Conservation (phyloP, 2,113 vertebrate species). For the Oncorhynchus masou region DNA sequence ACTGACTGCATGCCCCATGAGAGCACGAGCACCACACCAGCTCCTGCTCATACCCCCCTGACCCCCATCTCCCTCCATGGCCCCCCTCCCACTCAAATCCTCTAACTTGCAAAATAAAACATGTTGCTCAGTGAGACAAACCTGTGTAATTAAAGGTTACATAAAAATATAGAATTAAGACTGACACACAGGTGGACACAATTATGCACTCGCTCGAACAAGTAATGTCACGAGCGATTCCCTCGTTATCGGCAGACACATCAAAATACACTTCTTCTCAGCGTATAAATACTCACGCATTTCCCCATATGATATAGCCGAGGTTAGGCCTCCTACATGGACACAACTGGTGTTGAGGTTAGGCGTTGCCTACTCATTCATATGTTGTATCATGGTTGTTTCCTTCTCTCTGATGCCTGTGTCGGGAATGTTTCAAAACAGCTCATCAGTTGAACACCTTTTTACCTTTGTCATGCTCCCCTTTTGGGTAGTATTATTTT, state of each 20-base stretch:
- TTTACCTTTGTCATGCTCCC: too few relatives aligned
- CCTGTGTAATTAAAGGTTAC: too few relatives aligned
- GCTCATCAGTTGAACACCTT: neutral
- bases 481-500: too few relatives aligned
- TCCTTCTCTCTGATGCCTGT: neutral
- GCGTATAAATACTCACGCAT: neutral
- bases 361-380: conserved; percentile 53
- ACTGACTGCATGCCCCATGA: too few relatives aligned
- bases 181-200: conserved; percentile 41
- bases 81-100: conserved; percentile 60
- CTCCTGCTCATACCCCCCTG: conserved; percentile 67
- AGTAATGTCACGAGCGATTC: conserved; percentile 13
- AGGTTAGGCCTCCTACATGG: neutral
- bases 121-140: too few relatives aligned
- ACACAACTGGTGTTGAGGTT: conserved; percentile 66
- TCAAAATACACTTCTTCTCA: neutral
- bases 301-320: neutral
- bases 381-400: conserved; percentile 29
- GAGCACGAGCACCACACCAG: conserved; percentile 64
- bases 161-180: neutral
- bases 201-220: conserved; percentile 32
- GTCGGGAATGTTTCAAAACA: neutral
- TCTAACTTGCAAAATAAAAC: too few relatives aligned
- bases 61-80: conserved; percentile 6
- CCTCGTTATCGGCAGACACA: conserved; percentile 20